Evolutionary conservation across 2,888 invertebrate genomes (phyloP).

Genomic region (Hanleya hanleyi): DNA sequence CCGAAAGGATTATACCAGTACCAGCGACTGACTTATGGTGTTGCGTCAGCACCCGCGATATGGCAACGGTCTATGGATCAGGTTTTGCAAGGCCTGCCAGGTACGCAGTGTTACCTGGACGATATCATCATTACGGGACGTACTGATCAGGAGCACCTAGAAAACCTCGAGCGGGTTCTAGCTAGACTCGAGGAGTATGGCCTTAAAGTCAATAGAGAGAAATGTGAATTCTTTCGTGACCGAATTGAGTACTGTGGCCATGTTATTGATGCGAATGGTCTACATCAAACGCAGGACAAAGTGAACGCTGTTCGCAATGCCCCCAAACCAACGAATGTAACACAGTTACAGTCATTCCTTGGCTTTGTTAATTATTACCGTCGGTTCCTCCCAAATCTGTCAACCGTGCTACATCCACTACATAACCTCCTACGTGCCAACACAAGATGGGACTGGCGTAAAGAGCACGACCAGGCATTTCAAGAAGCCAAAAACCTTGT

Average conservation of each 20-base stretch:
- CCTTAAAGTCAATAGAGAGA: neutral
- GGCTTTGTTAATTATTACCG: neutral
- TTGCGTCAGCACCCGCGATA: neutral
- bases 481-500: too few species aligned
- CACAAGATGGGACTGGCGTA: neutral
- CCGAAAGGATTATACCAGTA: too few species aligned
- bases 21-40: neutral
- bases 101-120: neutral
- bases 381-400: neutral
- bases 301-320: neutral
- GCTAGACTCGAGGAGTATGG: neutral
- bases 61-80: neutral
- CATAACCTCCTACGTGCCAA: neutral
- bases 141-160: neutral
- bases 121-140: neutral
- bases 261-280: neutral
- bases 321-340: conserved; percentile 16
- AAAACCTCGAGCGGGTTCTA: neutral
- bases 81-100: neutral
- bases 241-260: neutral
- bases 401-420: neutral
- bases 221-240: neutral
- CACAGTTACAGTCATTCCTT: neutral
- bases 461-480: neutral
- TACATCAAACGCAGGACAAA: neutral